A percentile compares a stretch with the other conserved stretches of the same genome.
phyloP scores from a whole-genome alignment of 2,888 invertebrate genomes.

The Cataglyphis livida region DNA sequence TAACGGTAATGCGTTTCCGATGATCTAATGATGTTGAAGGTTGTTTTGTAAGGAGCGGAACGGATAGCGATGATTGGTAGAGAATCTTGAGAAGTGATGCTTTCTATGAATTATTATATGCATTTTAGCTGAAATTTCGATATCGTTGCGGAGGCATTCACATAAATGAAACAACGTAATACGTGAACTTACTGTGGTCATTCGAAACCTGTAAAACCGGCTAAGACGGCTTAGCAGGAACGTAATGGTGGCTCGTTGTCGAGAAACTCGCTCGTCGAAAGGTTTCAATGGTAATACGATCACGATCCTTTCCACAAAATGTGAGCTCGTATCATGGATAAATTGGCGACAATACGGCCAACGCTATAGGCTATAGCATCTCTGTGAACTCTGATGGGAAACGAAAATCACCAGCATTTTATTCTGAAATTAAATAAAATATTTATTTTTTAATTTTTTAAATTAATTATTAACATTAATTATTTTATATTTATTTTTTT shows the following conservation, averaged over 20 bases:
- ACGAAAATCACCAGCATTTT: background rate
- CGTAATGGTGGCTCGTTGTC: slow-evolving; percentile 73
- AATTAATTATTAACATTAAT: background rate
- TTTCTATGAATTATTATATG: slow-evolving; percentile 53
- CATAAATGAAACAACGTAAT: slow-evolving; percentile 69
- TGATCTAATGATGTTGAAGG: background rate
- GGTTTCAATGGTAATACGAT: slow-evolving; percentile 59
- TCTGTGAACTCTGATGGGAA: background rate
- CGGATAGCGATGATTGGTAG: slow-evolving; percentile 30
- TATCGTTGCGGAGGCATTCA: slow-evolving; percentile 58
- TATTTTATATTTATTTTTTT: background rate
- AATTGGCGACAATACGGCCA: background rate
- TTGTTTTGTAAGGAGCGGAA: slow-evolving; percentile 21
- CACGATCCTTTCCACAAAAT: slow-evolving; percentile 33
- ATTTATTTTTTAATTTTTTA: background rate
- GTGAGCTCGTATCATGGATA: slow-evolving; percentile 3
- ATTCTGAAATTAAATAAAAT: background rate
- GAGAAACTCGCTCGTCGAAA: slow-evolving; percentile 76
- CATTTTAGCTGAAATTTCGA: slow-evolving; percentile 68
- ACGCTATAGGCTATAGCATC: background rate
- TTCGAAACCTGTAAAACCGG: slow-evolving; percentile 80
- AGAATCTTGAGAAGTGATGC: slow-evolving; percentile 58
- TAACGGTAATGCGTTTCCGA: slow-evolving; percentile 5
- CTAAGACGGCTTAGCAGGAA: slow-evolving; percentile 65
- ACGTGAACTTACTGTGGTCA: slow-evolving; percentile 73